Conservation (phyloP, 2,113 vertebrate genomes). For the Cygnus atratus region DNA sequence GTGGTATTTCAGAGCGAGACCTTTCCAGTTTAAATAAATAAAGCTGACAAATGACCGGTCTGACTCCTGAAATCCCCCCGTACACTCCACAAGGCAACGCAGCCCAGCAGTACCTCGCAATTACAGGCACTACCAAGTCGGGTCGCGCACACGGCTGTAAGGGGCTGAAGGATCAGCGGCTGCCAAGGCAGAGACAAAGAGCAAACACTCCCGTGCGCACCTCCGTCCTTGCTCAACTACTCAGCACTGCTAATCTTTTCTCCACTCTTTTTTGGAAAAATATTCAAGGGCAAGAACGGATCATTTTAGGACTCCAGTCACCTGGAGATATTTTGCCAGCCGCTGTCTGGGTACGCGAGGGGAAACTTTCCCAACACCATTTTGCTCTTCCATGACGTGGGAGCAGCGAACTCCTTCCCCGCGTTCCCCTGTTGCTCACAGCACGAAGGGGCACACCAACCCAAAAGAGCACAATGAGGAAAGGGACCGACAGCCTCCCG, state of each 20-base stretch:
- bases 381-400: neutral
- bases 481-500: neutral
- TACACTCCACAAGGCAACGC: conserved; percentile 16
- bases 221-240: neutral
- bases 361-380: neutral
- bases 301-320: neutral
- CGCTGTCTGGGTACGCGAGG: neutral
- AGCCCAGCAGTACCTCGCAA: conserved; percentile 34
- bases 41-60: neutral
- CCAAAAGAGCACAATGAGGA: neutral
- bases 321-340: neutral
- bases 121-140: conserved; percentile 39
- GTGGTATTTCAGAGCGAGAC: neutral
- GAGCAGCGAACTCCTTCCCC: neutral
- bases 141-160: neutral
- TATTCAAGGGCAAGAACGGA: neutral
- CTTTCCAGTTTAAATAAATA: conserved; percentile 21
- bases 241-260: neutral
- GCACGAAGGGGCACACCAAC: neutral
- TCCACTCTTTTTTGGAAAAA: neutral
- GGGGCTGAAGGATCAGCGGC: conserved; percentile 26
- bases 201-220: neutral
- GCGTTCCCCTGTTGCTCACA: rapidly evolving
- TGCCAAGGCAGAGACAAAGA: conserved; percentile 29
- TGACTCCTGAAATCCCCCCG: conserved; percentile 31